Conservation (phyloP, 2,888 invertebrate genomes). For the Rhagonycha lutea region DNA sequence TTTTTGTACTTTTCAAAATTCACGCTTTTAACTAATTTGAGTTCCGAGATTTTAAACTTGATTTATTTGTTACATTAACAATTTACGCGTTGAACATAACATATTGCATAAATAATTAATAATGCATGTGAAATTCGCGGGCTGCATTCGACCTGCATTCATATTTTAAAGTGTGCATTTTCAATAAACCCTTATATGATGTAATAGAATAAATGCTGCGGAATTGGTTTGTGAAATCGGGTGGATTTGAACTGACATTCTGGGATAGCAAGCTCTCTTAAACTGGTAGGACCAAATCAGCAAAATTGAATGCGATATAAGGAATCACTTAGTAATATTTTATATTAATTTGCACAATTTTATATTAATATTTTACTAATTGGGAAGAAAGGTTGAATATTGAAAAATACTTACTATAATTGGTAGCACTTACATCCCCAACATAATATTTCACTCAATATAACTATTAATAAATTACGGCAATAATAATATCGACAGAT, state of each 20-base stretch:
- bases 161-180: neutral
- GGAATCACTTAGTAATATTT: too few relatives aligned
- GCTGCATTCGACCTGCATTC: neutral
- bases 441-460: too few relatives aligned
- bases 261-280: too few relatives aligned
- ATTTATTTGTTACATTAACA: neutral
- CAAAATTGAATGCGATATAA: too few relatives aligned
- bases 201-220: neutral
- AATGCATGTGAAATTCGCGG: neutral
- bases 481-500: too few relatives aligned
- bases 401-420: too few relatives aligned
- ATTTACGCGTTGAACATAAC: neutral
- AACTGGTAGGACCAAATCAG: too few relatives aligned
- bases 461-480: too few relatives aligned
- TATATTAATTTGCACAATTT: too few relatives aligned
- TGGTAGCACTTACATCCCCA: too few relatives aligned
- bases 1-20: constrained; percentile 23
- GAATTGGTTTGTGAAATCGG: neutral
- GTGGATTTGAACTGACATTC: neutral
- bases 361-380: too few relatives aligned
- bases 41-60: neutral
- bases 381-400: too few relatives aligned
- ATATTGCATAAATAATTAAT: neutral
- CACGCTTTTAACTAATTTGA: constrained; percentile 1
- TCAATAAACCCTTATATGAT: neutral